phyloP scores from a whole-genome alignment of 2,797 vertebrate species.

The Epinephelus malabaricus region DNA sequence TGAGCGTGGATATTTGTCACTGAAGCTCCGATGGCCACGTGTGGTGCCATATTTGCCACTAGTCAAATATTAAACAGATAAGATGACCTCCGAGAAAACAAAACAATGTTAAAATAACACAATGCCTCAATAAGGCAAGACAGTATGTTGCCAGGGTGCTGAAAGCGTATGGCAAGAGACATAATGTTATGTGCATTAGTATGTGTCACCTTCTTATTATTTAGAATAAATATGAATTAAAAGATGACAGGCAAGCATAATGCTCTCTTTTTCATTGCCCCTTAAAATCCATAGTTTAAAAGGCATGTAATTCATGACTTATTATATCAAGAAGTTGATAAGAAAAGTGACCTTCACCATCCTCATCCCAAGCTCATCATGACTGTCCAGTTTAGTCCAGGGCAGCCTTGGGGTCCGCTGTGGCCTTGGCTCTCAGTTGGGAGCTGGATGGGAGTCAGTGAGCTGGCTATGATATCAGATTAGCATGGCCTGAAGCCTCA shows the following conservation, averaged over 20 bases:
- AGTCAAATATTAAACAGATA: not conserved
- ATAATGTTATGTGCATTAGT: not conserved
- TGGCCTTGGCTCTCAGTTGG: conserved; percentile 47
- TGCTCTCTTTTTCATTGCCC: not conserved
- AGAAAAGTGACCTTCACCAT: conserved; percentile 57
- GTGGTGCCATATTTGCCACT: not conserved
- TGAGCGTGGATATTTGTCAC: too few species aligned
- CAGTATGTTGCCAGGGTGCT: not conserved
- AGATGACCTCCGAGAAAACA: not conserved
- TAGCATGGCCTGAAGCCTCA: conserved; percentile 60
- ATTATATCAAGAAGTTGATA: conserved; percentile 5
- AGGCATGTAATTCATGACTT: not conserved
- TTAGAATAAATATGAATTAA: conserved; percentile 8
- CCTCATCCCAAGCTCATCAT: conserved; percentile 34
- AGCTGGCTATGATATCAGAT: conserved; percentile 65
- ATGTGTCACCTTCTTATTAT: not conserved
- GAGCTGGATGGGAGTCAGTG: conserved; percentile 62
- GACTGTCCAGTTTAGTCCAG: conserved; percentile 34
- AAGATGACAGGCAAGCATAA: not conserved
- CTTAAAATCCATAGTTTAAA: conserved; percentile 1
- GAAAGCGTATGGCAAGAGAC: not conserved
- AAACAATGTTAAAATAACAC: not conserved
- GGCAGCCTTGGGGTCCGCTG: conserved; percentile 51
- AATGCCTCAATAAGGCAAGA: not conserved
- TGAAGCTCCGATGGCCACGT: too few species aligned